These are phyloP conservation scores for Sweltsa coloradensis DNA, from an alignment of 1,140 invertebrate genomes.

Conservation along the genomic window DNA sequence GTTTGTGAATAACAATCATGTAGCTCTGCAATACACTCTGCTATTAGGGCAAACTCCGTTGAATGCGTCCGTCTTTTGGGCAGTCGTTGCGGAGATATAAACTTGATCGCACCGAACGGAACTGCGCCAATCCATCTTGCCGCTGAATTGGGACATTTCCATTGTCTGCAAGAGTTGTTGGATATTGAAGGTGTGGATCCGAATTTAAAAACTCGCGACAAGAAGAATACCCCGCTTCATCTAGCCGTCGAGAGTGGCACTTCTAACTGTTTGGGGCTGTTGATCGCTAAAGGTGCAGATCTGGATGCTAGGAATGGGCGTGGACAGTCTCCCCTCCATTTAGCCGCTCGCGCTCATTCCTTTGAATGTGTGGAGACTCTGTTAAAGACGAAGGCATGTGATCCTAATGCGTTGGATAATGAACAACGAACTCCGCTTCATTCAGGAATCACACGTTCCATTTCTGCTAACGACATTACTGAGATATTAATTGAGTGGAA, in stretches of 20 bases:
- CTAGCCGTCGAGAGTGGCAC: slow-evolving; percentile 68
- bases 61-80: slow-evolving; percentile 61
- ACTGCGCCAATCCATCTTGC: slow-evolving; percentile 64
- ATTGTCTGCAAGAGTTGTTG: slow-evolving; percentile 54
- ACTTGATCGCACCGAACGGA: slow-evolving; percentile 53
- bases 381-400: slow-evolving; percentile 51
- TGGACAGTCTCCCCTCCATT: slow-evolving; percentile 63
- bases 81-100: slow-evolving; percentile 50
- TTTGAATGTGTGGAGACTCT: slow-evolving; percentile 64
- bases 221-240: slow-evolving; percentile 63
- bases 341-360: slow-evolving; percentile 60
- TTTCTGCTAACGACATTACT: slow-evolving; percentile 59
- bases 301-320: slow-evolving; percentile 54
- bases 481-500: slow-evolving; percentile 58
- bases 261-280: slow-evolving; percentile 52
- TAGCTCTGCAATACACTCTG: slow-evolving; percentile 64
- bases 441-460: slow-evolving; percentile 60
- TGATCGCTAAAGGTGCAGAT: slow-evolving; percentile 62
- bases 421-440: slow-evolving; percentile 66
- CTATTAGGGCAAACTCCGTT: slow-evolving; percentile 57
- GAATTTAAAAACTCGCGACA: slow-evolving; percentile 49
- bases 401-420: slow-evolving; percentile 61
- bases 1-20: too few relatives aligned
- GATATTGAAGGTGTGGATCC: slow-evolving; percentile 47
- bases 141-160: slow-evolving; percentile 56